These are phyloP conservation scores for Lepidochitona cinerea DNA, from an alignment of 2,888 invertebrate species.

Conservation along the genomic window DNA sequence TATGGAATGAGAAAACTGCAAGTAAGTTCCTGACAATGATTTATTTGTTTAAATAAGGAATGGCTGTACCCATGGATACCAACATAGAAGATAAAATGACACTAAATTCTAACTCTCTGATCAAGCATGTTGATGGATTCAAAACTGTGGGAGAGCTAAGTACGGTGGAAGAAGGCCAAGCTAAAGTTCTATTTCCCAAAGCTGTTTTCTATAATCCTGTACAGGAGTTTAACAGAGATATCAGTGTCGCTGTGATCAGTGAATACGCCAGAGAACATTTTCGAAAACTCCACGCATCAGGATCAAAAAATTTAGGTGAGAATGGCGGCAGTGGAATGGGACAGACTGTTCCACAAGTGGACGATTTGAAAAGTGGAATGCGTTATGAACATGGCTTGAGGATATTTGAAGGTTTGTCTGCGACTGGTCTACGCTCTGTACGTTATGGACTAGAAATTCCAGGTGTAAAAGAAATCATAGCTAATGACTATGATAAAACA, in stretches of 20 bases:
- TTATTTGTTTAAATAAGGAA: too few relatives aligned
- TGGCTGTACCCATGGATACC: too few relatives aligned
- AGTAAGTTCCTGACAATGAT: too few relatives aligned
- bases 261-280: conserved; percentile 39
- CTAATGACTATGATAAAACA: conserved; percentile 88
- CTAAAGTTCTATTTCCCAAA: conserved; percentile 78
- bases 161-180: conserved; percentile 80
- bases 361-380: conserved; percentile 41
- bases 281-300: neutral
- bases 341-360: neutral
- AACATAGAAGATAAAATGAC: too few relatives aligned
- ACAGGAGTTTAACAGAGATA: conserved; percentile 93
- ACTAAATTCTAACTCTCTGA: too few relatives aligned
- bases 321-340: neutral
- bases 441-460: conserved; percentile 96
- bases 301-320: conserved; percentile 6
- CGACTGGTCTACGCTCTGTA: conserved; percentile 95
- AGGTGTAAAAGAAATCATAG: conserved; percentile 81
- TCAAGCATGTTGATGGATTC: too few relatives aligned
- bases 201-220: conserved; percentile 98
- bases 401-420: conserved; percentile 94
- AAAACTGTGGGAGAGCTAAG: conserved; percentile 17
- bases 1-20: too few relatives aligned
- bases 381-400: conserved; percentile 61
- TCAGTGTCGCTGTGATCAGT: conserved; percentile 74